phyloP scores from a whole-genome alignment of 1,140 invertebrate genomes.

The Ceratina australensis region DNA sequence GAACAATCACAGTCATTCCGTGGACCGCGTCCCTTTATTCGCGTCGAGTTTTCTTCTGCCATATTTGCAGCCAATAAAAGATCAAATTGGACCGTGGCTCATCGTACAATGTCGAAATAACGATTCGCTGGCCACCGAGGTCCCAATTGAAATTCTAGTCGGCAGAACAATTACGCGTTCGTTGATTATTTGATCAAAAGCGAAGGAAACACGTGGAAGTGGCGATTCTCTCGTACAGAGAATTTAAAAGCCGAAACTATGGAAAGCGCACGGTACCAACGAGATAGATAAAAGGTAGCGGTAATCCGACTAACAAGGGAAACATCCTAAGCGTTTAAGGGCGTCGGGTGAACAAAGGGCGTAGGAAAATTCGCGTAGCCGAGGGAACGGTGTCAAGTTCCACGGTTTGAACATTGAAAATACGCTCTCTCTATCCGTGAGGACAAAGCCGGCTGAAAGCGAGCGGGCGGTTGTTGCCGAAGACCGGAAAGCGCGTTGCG shows the following conservation, averaged over 20 bases:
- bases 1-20: constrained; percentile 5
- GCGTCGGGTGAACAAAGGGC: neutral
- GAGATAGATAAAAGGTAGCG: no score
- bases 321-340: neutral
- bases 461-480: neutral
- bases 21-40: neutral
- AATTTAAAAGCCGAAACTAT: no score
- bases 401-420: constrained; percentile 47
- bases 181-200: neutral
- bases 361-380: constrained; percentile 17
- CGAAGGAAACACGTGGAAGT: neutral
- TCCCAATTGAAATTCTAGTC: neutral
- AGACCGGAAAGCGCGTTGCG: neutral
- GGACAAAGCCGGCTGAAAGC: constrained; percentile 13
- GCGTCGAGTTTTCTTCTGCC: neutral
- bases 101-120: neutral
- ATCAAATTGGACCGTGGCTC: neutral
- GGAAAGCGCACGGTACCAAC: no score
- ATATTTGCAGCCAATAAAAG: neutral
- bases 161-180: neutral
- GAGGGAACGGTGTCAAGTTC: constrained; percentile 40
- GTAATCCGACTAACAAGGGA: neutral
- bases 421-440: constrained; percentile 23
- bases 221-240: neutral
- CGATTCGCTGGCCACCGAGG: neutral